These are phyloP conservation scores for Lasioglossum albipes DNA, from an alignment of 1,140 invertebrate genomes.

Conservation along the genomic window DNA sequence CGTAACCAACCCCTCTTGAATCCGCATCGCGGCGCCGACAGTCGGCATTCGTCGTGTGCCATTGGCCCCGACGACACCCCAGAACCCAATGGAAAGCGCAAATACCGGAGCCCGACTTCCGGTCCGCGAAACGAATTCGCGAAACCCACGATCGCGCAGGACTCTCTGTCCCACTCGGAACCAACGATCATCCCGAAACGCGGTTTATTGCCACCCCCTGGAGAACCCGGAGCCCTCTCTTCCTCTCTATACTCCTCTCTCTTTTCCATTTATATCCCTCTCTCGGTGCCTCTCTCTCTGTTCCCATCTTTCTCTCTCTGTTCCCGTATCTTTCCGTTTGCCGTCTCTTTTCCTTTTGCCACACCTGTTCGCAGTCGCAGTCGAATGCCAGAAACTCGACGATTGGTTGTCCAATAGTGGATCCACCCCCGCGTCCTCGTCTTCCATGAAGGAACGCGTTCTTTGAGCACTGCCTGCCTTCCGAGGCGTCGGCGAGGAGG, in stretches of 20 bases:
- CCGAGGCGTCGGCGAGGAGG: background rate
- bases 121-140: constrained; percentile 72
- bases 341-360: background rate
- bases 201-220: constrained; percentile 34
- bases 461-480: background rate
- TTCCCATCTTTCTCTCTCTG: constrained; percentile 30
- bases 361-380: constrained; percentile 70
- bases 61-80: constrained; percentile 77
- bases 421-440: constrained; percentile 38
- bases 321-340: constrained; percentile 16
- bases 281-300: background rate
- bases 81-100: constrained; percentile 78
- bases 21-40: constrained; percentile 69
- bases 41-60: constrained; percentile 76
- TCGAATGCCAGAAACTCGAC: constrained; percentile 69
- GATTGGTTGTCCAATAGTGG: constrained; percentile 59
- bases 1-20: constrained; percentile 74
- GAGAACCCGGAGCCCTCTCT: background rate
- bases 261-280: too few relatives aligned
- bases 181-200: constrained; percentile 25
- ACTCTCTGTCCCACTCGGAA: constrained; percentile 31
- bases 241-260: too few relatives aligned
- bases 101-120: constrained; percentile 75
- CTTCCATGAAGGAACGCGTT: constrained; percentile 35
- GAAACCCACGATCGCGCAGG: constrained; percentile 71